Evolutionary conservation across 2,113 vertebrate species (phyloP).

Genomic region (Vidua macroura): DNA sequence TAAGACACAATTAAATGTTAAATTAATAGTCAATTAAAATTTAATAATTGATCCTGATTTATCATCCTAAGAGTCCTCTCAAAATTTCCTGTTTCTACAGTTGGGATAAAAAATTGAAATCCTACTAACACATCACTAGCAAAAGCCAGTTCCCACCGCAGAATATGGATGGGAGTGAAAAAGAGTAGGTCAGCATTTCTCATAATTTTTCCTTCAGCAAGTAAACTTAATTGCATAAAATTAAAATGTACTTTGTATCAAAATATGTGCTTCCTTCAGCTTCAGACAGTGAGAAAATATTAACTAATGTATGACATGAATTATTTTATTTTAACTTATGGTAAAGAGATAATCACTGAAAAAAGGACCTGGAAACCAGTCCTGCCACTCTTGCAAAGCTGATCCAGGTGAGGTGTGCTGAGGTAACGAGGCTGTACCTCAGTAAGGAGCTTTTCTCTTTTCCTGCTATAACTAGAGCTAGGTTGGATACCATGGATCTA

Average conservation of each 20-base stretch:
- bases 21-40: slow-evolving; percentile 15
- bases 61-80: not conserved
- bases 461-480: not conserved
- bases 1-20: not conserved
- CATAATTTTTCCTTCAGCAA: not conserved
- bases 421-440: not conserved
- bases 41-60: not conserved
- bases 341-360: not conserved
- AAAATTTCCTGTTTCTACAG: not conserved
- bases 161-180: not conserved
- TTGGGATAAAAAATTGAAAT: not conserved
- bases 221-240: not conserved
- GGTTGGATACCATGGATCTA: rapidly evolving
- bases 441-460: not conserved
- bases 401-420: not conserved
- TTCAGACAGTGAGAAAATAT: not conserved
- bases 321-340: not conserved
- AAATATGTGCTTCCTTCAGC: not conserved
- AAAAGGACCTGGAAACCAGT: not conserved
- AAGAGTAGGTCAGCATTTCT: not conserved
- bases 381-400: not conserved
- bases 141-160: not conserved
- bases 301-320: not conserved
- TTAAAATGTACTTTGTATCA: not conserved
- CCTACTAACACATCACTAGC: not conserved